Evolutionary conservation across 2,888 invertebrate species (phyloP), one percentile per base, ranked within the genome.

Genomic region (Incurvaria masculella): DNA sequence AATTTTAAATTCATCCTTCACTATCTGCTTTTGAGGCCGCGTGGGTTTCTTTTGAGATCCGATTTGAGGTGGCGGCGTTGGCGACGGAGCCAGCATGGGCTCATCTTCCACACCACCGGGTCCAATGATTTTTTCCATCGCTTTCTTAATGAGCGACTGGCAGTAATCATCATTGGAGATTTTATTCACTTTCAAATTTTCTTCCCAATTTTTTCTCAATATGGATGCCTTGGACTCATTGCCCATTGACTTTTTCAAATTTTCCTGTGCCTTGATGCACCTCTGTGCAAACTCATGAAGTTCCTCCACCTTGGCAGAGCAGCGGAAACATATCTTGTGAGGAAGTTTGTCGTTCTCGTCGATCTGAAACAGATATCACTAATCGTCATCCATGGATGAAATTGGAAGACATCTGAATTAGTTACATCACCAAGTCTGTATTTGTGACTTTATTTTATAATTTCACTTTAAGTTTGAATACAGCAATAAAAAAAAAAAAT

Each of bases 321-420:
- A 79, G 16, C 79, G 63, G 53, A 75, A 79, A 56, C 79, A 79
- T 49, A 79, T 75, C 64, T 74, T 79, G 54, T 79, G 75, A n/a
- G 79, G 78, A 2, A 79, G 60, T 38, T 73, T 72, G 61, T 79
- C 79, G 61, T 72, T 69, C 60, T 79, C 79, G 20, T 65, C 61
- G 52, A 79, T 61, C 79, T 79, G 65, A 38, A 72, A n/a, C n/a
- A n/a, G n/a, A n/a, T n/a, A n/a, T n/a, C n/a, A n/a, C n/a, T n/a
- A n/a, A n/a, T n/a, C n/a, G n/a, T n/a, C n/a, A n/a, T n/a, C n/a
- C n/a, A n/a, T n/a, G n/a, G n/a, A n/a, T n/a, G n/a, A n/a, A n/a
- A n/a, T n/a, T n/a, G n/a, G n/a, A n/a, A n/a, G n/a, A n/a, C n/a
- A n/a, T n/a, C n/a, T n/a, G n/a, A n/a, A n/a, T n/a, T n/a, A n/a